Percentiles rank a stretch among this genome's conserved stretches.
phyloP scores from a whole-genome alignment of 2,113 vertebrate genomes.

The Rhinichthys klamathensis region DNA sequence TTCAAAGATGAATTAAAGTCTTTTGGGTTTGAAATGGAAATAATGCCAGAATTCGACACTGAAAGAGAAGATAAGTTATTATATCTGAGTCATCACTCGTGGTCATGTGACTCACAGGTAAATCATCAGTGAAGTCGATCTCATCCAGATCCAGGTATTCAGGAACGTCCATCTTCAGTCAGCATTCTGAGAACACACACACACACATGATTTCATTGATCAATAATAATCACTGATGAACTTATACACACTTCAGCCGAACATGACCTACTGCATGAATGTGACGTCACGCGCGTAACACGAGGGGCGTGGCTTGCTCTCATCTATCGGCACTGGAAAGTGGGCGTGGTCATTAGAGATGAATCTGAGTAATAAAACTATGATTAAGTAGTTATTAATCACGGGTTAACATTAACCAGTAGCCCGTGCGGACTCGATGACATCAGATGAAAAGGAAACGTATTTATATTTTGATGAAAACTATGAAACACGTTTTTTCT shows the following conservation, averaged over 20 bases:
- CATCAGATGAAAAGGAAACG: background rate
- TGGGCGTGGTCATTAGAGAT: background rate
- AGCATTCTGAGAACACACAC: slow-evolving; percentile 80
- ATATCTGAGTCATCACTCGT: too few species aligned
- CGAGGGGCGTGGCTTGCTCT: background rate
- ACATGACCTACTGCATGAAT: background rate
- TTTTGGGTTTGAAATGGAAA: too few species aligned
- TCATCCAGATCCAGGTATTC: slow-evolving; percentile 99
- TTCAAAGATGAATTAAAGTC: too few species aligned
- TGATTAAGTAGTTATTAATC: background rate
- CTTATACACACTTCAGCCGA: background rate
- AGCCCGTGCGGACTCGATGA: background rate
- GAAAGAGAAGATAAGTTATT: too few species aligned
- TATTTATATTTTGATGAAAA: background rate
- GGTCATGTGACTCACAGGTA: slow-evolving; percentile 81
- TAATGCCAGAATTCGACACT: too few species aligned
- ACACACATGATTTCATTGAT: background rate
- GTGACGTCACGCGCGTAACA: background rate
- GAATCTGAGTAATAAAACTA: background rate
- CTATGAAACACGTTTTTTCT: background rate
- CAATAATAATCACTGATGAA: background rate
- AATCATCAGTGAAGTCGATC: slow-evolving; percentile 97
- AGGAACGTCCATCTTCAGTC: slow-evolving; percentile 96
- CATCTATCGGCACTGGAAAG: background rate
- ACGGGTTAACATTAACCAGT: background rate